phyloP scores from a whole-genome alignment of 2,113 vertebrate genomes.

The Salminus brasiliensis region DNA sequence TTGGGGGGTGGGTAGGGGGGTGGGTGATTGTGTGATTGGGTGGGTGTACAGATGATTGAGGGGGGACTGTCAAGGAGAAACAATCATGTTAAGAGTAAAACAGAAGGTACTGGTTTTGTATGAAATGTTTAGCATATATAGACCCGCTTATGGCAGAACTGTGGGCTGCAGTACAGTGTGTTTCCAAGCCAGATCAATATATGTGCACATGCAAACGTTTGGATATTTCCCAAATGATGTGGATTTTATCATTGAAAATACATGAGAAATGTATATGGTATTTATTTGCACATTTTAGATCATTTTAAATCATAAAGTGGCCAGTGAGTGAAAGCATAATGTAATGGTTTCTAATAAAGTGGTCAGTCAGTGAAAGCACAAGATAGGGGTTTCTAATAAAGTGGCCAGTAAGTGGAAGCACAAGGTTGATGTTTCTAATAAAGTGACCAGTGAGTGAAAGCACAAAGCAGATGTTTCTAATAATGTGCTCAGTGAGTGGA shows the following conservation, averaged over 20 bases:
- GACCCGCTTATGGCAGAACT: neutral
- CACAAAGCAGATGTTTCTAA: no score
- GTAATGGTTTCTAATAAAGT: neutral
- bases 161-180: no score
- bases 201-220: no score
- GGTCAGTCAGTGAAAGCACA: neutral
- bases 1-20: neutral
- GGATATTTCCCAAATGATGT: no score
- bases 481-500: neutral
- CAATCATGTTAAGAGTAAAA: constrained; percentile 4
- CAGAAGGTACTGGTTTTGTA: neutral
- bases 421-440: neutral
- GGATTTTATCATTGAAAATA: no score
- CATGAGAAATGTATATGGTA: no score
- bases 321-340: neutral
- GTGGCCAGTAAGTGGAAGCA: no score
- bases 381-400: neutral
- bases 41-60: neutral
- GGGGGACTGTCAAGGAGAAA: neutral
- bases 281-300: no score
- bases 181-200: neutral
- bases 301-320: neutral
- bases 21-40: neutral
- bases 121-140: neutral
- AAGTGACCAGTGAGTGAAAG: neutral